Percentiles rank a stretch among this genome's conserved stretches.
These are phyloP conservation scores for Teleogryllus oceanicus DNA, from an alignment of 2,888 invertebrate species.

Conservation along the genomic window DNA sequence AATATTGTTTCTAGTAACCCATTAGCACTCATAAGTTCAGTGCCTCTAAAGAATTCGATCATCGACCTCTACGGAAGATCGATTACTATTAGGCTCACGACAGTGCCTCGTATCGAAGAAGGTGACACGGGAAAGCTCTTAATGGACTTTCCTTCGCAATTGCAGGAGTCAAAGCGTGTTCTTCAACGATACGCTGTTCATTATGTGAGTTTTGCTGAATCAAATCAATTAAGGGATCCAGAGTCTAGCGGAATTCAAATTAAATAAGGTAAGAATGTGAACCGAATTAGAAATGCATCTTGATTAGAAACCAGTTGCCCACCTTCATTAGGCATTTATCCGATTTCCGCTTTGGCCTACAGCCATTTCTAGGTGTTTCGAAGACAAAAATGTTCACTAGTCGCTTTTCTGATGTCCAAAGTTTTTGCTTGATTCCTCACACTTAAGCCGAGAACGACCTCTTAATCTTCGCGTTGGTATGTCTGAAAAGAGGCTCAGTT, in stretches of 20 bases:
- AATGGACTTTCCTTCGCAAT: not conserved
- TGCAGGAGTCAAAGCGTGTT: not conserved
- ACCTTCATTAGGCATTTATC: not conserved
- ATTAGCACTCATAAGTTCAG: no score
- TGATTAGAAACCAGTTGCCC: conserved; percentile 4
- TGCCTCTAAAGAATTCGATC: not conserved
- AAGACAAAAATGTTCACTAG: not conserved
- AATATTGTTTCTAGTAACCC: no score
- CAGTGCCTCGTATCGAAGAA: not conserved
- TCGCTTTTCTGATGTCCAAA: not conserved
- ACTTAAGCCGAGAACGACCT: not conserved
- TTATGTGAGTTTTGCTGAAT: not conserved
- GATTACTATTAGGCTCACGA: not conserved
- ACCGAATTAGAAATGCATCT: not conserved
- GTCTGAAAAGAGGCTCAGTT: no score
- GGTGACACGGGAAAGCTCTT: not conserved
- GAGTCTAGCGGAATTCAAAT: not conserved
- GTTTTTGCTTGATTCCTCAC: not conserved
- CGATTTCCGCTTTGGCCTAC: not conserved
- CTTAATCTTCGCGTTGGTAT: not conserved
- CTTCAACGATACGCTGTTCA: not conserved
- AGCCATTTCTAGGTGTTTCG: not conserved
- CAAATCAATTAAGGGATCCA: not conserved
- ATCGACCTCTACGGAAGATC: not conserved
- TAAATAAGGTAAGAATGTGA: not conserved